phyloP scores from a whole-genome alignment of 1,140 invertebrate genomes.

The Potamilus streckersoni region DNA sequence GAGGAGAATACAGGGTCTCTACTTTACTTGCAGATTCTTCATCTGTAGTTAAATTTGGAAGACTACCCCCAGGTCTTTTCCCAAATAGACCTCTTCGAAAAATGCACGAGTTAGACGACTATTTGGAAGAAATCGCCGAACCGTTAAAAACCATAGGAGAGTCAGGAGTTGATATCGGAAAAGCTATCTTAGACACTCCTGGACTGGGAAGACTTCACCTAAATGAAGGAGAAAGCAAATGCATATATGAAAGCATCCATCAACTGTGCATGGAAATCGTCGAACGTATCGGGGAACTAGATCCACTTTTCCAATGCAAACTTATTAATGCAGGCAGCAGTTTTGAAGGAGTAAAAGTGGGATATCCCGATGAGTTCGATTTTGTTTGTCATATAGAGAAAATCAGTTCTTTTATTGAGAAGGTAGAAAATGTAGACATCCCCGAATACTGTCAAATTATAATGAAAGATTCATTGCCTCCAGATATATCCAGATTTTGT shows the following conservation, averaged over 20 bases:
- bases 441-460: constrained; percentile 3
- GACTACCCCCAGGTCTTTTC: constrained; percentile 2
- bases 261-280: background rate
- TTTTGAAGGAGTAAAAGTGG: constrained; percentile 12
- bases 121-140: background rate
- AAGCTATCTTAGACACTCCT: constrained; percentile 7
- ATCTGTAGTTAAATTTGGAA: constrained; percentile 2
- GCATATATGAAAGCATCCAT: background rate
- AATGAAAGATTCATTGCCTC: constrained; percentile 1
- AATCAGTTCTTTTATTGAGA: background rate
- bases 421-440: background rate
- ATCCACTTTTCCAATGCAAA: constrained; percentile 6
- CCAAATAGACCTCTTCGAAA: constrained; percentile 10
- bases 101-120: constrained; percentile 1
- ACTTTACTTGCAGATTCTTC: background rate
- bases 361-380: constrained; percentile 26
- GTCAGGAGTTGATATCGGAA: background rate
- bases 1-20: constrained; percentile 1
- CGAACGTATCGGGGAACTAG: constrained; percentile 5
- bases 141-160: background rate
- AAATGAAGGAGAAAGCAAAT: background rate
- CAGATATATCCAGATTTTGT: constrained; percentile 3
- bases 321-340: constrained; percentile 14
- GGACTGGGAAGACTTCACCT: constrained; percentile 11
- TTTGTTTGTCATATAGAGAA: constrained; percentile 7